Evolutionary conservation across 2,888 invertebrate species (phyloP).

Genomic region (Himalopsyche tibetana): DNA sequence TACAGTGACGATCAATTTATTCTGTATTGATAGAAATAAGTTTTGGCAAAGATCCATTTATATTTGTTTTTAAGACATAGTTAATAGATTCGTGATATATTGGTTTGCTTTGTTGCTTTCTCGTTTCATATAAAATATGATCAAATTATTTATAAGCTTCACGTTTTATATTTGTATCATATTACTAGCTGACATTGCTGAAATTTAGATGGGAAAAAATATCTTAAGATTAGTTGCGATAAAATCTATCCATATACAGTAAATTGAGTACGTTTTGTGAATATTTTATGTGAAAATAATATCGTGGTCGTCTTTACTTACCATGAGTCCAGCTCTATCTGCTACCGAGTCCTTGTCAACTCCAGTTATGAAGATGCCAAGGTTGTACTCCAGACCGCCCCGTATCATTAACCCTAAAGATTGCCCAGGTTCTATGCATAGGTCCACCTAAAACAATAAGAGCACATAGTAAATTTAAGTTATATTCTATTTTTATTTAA

Average conservation of each 20-base stretch:
- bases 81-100: not conserved
- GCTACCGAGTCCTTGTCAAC: slow-evolving; percentile 96
- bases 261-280: not conserved
- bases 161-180: not conserved
- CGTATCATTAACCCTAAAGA: slow-evolving; percentile 96
- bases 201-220: too few species aligned
- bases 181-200: too few species aligned
- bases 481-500: too few species aligned
- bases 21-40: not conserved
- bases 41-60: slow-evolving; percentile 4
- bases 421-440: slow-evolving; percentile 92
- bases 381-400: slow-evolving; percentile 95
- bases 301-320: slow-evolving; percentile 69
- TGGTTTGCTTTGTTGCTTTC: not conserved
- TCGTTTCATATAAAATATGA: not conserved
- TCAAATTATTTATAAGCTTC: not conserved
- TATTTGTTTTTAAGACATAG: not conserved
- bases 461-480: not conserved
- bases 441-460: slow-evolving; percentile 81
- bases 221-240: too few species aligned
- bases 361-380: slow-evolving; percentile 97
- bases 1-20: too few species aligned
- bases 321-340: slow-evolving; percentile 92
- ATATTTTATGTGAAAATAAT: not conserved
- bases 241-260: too few species aligned